Evolutionary conservation across 2,888 invertebrate species (phyloP), one percentile per base, ranked within the genome.

Genomic region (Dorcus hopei): DNA sequence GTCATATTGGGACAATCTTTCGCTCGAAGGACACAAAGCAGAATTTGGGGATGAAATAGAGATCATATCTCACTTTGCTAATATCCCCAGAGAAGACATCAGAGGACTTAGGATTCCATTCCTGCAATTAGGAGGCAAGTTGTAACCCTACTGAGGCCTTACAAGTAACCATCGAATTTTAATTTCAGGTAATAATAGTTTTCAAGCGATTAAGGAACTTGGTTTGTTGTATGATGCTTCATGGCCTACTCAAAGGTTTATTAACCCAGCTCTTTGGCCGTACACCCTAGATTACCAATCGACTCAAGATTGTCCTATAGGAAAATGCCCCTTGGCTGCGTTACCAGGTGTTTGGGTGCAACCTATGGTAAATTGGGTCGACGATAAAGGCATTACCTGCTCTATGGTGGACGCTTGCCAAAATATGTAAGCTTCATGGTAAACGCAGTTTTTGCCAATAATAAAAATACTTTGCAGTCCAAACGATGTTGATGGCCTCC

Each of bases 31-130:
- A 0, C 75, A 86, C 68, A 76, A 74, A 50, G 68, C 70, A 3
- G 89, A 90, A 72, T 83, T 89, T 58, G 84, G 78, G 0, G 86
- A 85, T 7, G 86, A 88, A 74, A 80, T 76, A 61, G 68, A 72
- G 0, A 79, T 82, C 54, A 78, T 86, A 62, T 59, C 79, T 0
- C 74, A 78, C 26, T 84, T 84, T 59, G 85, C 84, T 1, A 81
- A 82, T 52, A 82, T 87, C 53, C 82, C 83, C 7, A 50, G 52
- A 1, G 68, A 73, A 19, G 67, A 71, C 2, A 67, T 84, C 23
- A 71, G 77, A 11, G 84, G 84, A 47, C 76, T 81, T 66, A 77
- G 84, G 39, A 73, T 83, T 33, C 85, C 85, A 0, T 82, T 82
- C 70, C 73, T 85, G n/a, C 83, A 85, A 70, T 70, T 81, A 8